phyloP scores from a whole-genome alignment of 1,140 invertebrate species.

The Gryllus bimaculatus region DNA sequence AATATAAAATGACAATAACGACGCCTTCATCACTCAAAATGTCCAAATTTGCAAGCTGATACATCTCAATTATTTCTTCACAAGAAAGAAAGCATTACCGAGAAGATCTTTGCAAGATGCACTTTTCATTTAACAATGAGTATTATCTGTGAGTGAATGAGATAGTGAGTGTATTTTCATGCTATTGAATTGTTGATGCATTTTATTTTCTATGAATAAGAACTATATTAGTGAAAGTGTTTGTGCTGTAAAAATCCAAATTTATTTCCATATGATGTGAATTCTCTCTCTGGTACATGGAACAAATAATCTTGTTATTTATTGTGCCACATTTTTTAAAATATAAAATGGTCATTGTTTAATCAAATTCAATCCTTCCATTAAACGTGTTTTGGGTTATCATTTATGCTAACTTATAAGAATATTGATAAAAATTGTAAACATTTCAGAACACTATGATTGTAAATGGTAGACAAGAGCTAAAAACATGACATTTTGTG shows the following conservation, averaged over 20 bases:
- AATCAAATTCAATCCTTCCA: too few relatives aligned
- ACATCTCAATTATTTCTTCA: neutral
- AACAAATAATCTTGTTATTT: neutral
- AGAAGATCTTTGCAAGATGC: neutral
- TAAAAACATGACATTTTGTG: too few relatives aligned
- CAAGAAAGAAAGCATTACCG: neutral
- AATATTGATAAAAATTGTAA: too few relatives aligned
- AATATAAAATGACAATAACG: neutral
- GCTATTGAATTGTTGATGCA: neutral
- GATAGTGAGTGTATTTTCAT: neutral
- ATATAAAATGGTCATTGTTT: too few relatives aligned
- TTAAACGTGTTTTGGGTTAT: too few relatives aligned
- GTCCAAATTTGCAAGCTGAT: constrained; percentile 4
- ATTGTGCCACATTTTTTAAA: too few relatives aligned
- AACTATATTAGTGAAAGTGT: neutral
- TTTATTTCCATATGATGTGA: neutral
- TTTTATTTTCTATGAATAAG: neutral
- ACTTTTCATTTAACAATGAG: neutral
- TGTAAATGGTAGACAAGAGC: too few relatives aligned
- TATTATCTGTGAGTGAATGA: neutral
- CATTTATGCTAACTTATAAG: too few relatives aligned
- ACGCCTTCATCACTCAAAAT: neutral
- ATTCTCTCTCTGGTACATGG: neutral
- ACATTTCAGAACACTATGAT: too few relatives aligned
- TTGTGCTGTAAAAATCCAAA: neutral